Evolutionary conservation across 1,140 invertebrate genomes (phyloP), one percentile per base, ranked within the genome.

Genomic region (Antheraea mylitta): DNA sequence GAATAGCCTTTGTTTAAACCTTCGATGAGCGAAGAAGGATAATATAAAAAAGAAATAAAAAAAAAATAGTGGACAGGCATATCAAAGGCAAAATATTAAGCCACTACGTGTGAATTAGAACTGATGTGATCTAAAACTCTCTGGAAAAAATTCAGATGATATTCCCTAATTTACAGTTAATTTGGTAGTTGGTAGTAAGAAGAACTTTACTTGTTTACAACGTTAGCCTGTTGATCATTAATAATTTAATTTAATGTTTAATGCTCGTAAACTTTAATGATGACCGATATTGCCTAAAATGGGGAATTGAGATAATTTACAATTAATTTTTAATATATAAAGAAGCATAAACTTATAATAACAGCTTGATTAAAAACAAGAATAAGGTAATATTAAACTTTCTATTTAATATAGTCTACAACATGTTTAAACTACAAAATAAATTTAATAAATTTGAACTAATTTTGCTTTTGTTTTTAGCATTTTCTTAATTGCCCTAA

Each of bases 251-350:
- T 87, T 86, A 80, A 84, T 86, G 83, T 87, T 85, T 83, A 86
- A 71, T 71, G 78, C 80, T 71, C 69, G 67, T 65, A 64, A 78
- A 83, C 75, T 79, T 87, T 85, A 86, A 85, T 78, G 82, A 83
- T 84, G 83, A 85, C 77, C 82, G 79, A 80, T 82, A 82, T 37
- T 70, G 70, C 58, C 42, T 16, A 13, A 53, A 53, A 53, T 9
- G 45, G 74, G 61, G 67, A 69, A 48, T 70, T 68, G 74, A 16
- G 68, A 75, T 75, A 75, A 72, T 70, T 73, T 74, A 60, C 81
- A 84, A 87, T 87, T 87, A 85, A 85, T 86, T 82, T 76, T 89
- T 79, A 89, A 87, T 89, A 80, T 85, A 87, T 78, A 72, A 89
- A 84, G 79, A 85, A 77, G 3, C 38, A 53, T 53, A 45, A 22